phyloP scores from a whole-genome alignment of 2,888 invertebrate genomes.

The Stenotaenia linearis region DNA sequence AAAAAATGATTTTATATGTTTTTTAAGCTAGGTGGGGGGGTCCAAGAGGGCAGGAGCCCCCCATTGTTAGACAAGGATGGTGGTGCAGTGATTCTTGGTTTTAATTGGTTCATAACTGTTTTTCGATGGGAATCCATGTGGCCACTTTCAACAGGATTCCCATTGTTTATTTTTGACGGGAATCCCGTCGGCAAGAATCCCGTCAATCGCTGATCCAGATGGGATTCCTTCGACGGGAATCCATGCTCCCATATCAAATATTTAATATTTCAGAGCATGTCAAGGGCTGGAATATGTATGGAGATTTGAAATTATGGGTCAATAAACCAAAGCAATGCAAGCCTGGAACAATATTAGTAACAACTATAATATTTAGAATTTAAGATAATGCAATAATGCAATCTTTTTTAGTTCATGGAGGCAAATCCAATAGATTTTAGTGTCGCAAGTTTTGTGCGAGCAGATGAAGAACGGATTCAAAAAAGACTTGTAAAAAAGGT shows the following conservation, averaged over 20 bases:
- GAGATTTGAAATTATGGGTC: not conserved
- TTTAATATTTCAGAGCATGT: not conserved
- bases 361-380: not conserved
- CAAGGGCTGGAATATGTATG: not conserved
- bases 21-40: no score
- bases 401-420: not conserved
- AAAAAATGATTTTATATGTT: no score
- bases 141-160: no score
- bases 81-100: no score
- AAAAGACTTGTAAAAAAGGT: not conserved
- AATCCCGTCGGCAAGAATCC: no score
- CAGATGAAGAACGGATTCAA: not conserved
- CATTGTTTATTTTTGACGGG: no score
- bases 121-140: no score
- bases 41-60: no score
- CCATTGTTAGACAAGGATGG: no score
- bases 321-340: not conserved
- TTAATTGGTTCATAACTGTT: no score
- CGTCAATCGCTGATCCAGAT: not conserved
- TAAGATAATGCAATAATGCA: not conserved
- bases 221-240: not conserved
- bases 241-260: no score
- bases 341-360: not conserved
- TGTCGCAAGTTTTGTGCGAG: not conserved
- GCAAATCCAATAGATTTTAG: not conserved